Evolutionary conservation across 23 tunicate genomes (phyloP).

Genomic region (Halocynthia roretzi): DNA sequence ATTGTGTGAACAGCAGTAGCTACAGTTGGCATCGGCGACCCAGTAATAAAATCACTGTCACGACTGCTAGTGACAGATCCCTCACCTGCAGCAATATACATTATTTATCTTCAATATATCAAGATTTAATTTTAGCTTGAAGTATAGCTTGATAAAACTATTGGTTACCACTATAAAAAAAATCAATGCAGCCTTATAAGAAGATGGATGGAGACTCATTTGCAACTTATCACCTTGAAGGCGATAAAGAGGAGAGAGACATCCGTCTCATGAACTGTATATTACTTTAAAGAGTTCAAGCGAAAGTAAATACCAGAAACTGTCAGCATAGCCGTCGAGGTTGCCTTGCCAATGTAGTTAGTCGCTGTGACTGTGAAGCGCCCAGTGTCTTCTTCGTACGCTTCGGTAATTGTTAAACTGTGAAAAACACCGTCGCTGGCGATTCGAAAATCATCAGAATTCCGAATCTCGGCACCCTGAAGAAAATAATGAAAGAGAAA

Average conservation of each 20-base stretch:
- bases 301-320: constrained; percentile 42
- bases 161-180: no score
- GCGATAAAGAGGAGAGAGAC: not conserved
- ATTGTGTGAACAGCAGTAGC: no score
- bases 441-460: constrained; percentile 85
- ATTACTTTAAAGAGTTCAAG: no score
- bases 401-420: constrained; percentile 71
- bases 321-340: constrained; percentile 80
- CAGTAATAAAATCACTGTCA: no score
- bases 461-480: constrained; percentile 87
- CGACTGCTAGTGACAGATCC: constrained; percentile 71
- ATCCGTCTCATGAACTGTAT: not conserved
- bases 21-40: no score
- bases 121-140: not conserved
- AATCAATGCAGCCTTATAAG: no score
- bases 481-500: not conserved
- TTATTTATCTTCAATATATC: not conserved
- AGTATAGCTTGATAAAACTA: no score
- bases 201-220: no score
- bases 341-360: constrained; percentile 86
- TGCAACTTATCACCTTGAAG: no score
- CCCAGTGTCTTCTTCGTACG: constrained; percentile 86
- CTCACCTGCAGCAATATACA: constrained; percentile 30
- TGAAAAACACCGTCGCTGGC: constrained; percentile 71
- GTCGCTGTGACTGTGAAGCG: constrained; percentile 83